Base-by-base conservation (phyloP, 2,113 vertebrate species). In the Nestor notabilis region DNA sequence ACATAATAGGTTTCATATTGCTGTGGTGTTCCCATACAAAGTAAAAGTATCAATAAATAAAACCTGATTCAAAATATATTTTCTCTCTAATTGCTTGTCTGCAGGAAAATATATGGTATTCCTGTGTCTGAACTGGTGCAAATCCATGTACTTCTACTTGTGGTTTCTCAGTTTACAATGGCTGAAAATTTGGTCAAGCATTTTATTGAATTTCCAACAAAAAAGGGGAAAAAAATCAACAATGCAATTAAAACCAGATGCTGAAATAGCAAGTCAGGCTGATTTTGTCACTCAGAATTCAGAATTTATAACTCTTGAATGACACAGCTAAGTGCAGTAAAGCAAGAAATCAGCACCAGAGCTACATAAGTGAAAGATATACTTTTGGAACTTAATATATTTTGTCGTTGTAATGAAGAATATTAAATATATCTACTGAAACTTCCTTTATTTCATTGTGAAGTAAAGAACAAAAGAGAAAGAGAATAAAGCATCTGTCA, bases 121-220 rank as follows among this genome's bases (percentile, higher is more conserved):
- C 5, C n/a, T 27, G 15, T 58, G 18, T 6, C 31, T 82, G 52
- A 87, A 76, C 44, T 49, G 17, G 7, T 83, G 3, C 21, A 85
- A 83, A 19, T 52, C 31, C 17, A n/a, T 35, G 27, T 85, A 63
- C 7, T 89, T 56, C 25, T 83, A 43, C 52, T 52, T 79, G 29
- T 37, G 14, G 53, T 87, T 17, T 72, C 52, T 46, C 39, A 27
- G 14, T 90, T 90, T 80, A 66, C 37, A 88, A 37, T 31, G 72
- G 17, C 37, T 87, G 64, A 84, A 79, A 71, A 64, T 49, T 84
- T 52, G 55, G 13, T 41, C 10, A 25, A 83, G 46, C 55, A 50
- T 95, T 93, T 88, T 89, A 95, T 20, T 72, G 61, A 93, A 44
- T 95, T 97, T 46, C 24, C 21, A 81, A 55, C 35, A 63, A 79